Percentiles rank a stretch among this genome's conserved stretches.
Conservation (phyloP, 64 coral and sea anemone species). For the Montipora foliosa region DNA sequence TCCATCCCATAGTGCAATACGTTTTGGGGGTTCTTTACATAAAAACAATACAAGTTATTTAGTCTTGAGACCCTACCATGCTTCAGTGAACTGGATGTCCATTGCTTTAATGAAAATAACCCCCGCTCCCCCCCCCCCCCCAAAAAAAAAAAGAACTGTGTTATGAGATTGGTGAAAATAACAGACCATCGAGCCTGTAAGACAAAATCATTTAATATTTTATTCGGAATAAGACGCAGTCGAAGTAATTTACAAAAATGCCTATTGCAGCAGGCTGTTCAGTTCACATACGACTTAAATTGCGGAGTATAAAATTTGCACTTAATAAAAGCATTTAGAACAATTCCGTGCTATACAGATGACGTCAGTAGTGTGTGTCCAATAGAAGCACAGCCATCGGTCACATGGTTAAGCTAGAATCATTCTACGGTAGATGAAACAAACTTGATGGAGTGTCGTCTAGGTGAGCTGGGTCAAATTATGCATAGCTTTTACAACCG, state of each 20-base stretch:
- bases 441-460: too few species aligned
- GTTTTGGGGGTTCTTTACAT: too few species aligned
- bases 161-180: too few species aligned
- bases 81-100: too few species aligned
- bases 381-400: neutral
- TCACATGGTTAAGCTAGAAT: neutral
- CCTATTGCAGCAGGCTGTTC: neutral
- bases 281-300: conserved; percentile 24
- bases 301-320: conserved; percentile 41
- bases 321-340: neutral
- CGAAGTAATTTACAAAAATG: neutral
- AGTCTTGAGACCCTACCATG: too few species aligned
- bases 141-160: too few species aligned
- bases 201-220: neutral
- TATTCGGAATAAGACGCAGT: conserved; percentile 36
- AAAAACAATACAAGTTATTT: too few species aligned
- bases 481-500: too few species aligned
- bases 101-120: too few species aligned
- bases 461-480: too few species aligned
- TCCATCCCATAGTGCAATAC: too few species aligned
- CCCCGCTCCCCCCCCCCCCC: too few species aligned
- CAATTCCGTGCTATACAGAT: conserved; percentile 8
- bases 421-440: neutral
- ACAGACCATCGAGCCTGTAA: neutral
- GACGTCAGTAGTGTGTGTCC: neutral